Evolutionary conservation across 1,140 invertebrate genomes (phyloP).

Genomic region (Drosophila repletoides): DNA sequence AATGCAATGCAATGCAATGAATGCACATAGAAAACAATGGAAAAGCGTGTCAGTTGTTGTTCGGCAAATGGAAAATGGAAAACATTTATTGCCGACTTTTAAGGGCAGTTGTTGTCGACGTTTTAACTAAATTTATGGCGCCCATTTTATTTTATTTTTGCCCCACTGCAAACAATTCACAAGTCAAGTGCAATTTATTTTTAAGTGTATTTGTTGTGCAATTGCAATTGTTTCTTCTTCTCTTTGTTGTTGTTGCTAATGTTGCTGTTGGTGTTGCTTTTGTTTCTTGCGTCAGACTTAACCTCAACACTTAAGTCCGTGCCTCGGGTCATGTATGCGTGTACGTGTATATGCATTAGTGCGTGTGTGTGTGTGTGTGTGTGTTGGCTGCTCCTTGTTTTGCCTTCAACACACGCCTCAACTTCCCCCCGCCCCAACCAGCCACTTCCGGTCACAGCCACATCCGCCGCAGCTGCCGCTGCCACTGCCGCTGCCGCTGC

Average conservation of each 20-base stretch:
- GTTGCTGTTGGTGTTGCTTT: neutral
- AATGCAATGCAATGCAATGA: constrained; percentile 43
- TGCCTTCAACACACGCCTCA: neutral
- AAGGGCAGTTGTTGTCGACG: constrained; percentile 39
- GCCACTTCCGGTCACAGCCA: constrained; percentile 57
- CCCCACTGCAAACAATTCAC: constrained; percentile 49
- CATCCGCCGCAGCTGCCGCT: constrained; percentile 32
- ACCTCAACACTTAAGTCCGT: constrained; percentile 60
- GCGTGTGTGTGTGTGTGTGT: neutral
- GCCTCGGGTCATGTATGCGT: constrained; percentile 24
- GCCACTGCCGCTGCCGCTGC: constrained; percentile 6
- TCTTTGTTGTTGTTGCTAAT: neutral
- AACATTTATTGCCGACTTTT: constrained; percentile 71
- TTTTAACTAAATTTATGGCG: constrained; percentile 67
- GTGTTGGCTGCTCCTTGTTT: constrained; percentile 22
- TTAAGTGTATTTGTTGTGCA: constrained; percentile 47
- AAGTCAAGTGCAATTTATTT: constrained; percentile 74
- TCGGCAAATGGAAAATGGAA: constrained; percentile 58
- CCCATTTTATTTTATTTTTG: constrained; percentile 20
- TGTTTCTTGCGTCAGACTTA: constrained; percentile 60
- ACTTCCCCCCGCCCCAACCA: constrained; percentile 30
- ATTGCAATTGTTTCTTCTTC: too few relatives aligned
- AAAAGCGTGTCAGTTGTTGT: constrained; percentile 69
- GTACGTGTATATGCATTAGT: neutral
- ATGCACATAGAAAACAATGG: constrained; percentile 29